Base-by-base conservation (phyloP, 2,888 invertebrate genomes). In the Melanargia galathea region DNA sequence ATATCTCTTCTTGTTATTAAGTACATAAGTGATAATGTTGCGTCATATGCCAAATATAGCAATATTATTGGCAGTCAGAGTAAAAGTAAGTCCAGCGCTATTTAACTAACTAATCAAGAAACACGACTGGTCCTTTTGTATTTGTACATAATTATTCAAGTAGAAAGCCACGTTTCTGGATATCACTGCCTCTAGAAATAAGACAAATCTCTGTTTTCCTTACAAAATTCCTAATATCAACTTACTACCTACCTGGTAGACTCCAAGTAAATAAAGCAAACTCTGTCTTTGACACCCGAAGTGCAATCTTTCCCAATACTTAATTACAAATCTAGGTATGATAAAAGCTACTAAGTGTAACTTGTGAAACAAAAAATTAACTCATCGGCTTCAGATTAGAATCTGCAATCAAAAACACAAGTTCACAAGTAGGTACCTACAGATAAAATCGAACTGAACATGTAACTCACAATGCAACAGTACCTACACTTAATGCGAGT, bases 401-500 rank as follows among this genome's bases (percentile, higher is more conserved):
- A 58, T 58, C 57, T 16, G 43, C 24, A 60, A 60, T 51, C 38
- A 51, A n/a, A 59, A 49, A 38, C 43, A 52, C 51, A 60, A 60
- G 51, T 60, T 60, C 51, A 51, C 40, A 45, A 45, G 10, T 13
- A n/a, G n/a, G n/a, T n/a, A n/a, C n/a, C n/a, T n/a, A 11, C 4
- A 51, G 51, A 62, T 56, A 56, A 10, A 20, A 56, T 58, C 48
- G 22, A 33, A 57, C 22, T 35, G 11, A 33, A 20, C 30, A 57
- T 57, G 57, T 62, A 62, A 57, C 51, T 51, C 57, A 49, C 62
- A 55, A 26, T 61, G 62, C 16, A 55, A 62, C 3, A 45, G 45
- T 40, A 35, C 1, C 20, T 40, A 35, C 1, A 11, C 35, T 40
- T 40, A 16, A 16, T 40, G 10, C 40, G 16, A 16, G 7, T 16